Percentiles rank a stretch among this genome's conserved stretches.
Conservation (phyloP, 2,888 invertebrate genomes). For the Gasteruption jaculator region DNA sequence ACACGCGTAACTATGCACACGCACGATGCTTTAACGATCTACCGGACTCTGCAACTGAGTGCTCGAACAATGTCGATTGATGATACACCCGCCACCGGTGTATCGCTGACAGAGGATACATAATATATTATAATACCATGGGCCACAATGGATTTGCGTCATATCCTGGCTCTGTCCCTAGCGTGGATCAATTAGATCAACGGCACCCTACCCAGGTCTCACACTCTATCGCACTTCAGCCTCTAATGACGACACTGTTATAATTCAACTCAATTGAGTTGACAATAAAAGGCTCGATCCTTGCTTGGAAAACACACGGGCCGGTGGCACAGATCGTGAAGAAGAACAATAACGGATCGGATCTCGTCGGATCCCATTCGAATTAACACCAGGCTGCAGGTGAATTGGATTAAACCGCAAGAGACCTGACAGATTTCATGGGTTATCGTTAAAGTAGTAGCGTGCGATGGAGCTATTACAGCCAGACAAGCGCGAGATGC, state of each 20-base stretch:
- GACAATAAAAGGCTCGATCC: no score
- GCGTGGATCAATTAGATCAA: conserved; percentile 45
- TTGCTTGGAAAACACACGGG: no score
- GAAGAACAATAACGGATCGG: no score
- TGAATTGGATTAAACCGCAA: no score
- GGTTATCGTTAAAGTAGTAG: conserved; percentile 32
- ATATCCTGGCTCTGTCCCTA: conserved; percentile 46
- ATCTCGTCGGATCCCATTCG: no score
- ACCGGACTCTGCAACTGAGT: conserved; percentile 33
- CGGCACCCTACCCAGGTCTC: conserved; percentile 35
- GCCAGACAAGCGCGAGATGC: conserved; percentile 38
- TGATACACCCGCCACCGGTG: conserved; percentile 24
- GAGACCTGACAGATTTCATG: no score
- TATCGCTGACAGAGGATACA: conserved; percentile 31
- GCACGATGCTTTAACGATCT: no score
- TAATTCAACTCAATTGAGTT: no score
- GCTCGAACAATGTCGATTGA: conserved; percentile 37
- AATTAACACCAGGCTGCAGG: no score
- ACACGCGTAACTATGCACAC: no score
- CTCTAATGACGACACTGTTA: conserved; percentile 13
- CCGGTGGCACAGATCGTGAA: no score
- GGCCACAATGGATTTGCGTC: conserved; percentile 49
- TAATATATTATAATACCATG: conserved; percentile 44
- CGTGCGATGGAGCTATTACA: conserved; percentile 41
- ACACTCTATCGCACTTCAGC: neutral